Conservation (phyloP, 1,140 invertebrate genomes). For the Caligus rogercresseyi region DNA sequence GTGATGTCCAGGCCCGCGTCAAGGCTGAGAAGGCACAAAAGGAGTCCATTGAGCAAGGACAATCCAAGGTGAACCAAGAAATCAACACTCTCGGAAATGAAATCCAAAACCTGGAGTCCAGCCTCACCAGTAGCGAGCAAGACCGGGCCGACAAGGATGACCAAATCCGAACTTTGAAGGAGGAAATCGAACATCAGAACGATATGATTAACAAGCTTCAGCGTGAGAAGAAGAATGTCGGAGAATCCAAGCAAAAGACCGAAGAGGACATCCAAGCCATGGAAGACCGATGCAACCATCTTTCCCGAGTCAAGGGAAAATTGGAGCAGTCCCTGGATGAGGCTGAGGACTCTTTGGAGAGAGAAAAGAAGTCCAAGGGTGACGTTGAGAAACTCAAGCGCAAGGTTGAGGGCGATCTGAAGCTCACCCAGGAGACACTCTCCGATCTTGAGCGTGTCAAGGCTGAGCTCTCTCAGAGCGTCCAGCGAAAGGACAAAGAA, state of each 20-base stretch:
- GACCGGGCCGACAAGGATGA: slow-evolving; percentile 38
- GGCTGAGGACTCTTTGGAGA: slow-evolving; percentile 36
- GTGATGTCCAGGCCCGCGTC: slow-evolving; percentile 5
- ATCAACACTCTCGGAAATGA: slow-evolving; percentile 23
- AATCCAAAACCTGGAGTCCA: slow-evolving; percentile 27
- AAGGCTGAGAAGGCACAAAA: slow-evolving; percentile 11
- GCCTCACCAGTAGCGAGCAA: slow-evolving; percentile 32
- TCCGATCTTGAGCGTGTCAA: slow-evolving; percentile 75
- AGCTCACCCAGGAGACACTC: slow-evolving; percentile 36
- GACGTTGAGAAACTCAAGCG: slow-evolving; percentile 36
- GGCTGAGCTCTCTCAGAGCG: slow-evolving; percentile 88
- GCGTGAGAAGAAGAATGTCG: slow-evolving; percentile 44
- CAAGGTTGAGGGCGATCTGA: slow-evolving; percentile 28
- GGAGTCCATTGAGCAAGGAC: slow-evolving; percentile 21
- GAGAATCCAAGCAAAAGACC: slow-evolving; percentile 80
- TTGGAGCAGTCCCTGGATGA: slow-evolving; percentile 36
- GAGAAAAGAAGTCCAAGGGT: slow-evolving; percentile 38
- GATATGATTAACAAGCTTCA: slow-evolving; percentile 37
- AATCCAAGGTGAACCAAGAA: slow-evolving; percentile 26
- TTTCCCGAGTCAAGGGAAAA: slow-evolving; percentile 39
- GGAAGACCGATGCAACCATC: slow-evolving; percentile 42
- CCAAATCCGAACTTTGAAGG: slow-evolving; percentile 36
- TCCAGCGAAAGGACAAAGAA: slow-evolving; percentile 92
- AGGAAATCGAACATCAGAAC: slow-evolving; percentile 38
- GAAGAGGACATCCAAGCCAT: slow-evolving; percentile 56